Percentiles rank a stretch among this genome's conserved stretches.
Conservation (phyloP, 2,113 vertebrate genomes). For the Burhinus bistriatus region DNA sequence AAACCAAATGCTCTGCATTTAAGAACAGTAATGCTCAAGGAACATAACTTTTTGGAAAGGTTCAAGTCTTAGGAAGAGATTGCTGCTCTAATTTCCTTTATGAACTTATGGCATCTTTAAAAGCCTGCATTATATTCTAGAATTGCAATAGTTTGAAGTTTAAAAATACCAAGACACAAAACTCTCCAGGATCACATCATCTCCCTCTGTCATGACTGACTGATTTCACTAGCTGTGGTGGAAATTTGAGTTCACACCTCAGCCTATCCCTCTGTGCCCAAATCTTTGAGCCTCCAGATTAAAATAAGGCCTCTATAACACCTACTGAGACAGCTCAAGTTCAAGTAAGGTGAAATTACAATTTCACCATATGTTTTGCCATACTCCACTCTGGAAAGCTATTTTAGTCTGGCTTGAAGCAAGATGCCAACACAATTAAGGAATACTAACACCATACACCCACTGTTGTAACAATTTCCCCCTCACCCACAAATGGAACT, state of each 20-base stretch:
- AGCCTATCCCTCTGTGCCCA: not conserved
- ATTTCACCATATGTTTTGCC: constrained; percentile 39
- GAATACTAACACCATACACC: constrained; percentile 50
- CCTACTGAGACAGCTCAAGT: constrained; percentile 10
- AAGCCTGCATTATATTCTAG: not conserved
- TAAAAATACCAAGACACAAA: constrained; percentile 7
- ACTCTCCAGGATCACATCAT: not conserved
- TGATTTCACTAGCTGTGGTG: not conserved
- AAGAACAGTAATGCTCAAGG: not conserved
- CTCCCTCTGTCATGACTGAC: not conserved
- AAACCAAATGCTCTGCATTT: not conserved
- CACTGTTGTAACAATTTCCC: constrained; percentile 43
- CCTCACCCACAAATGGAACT: constrained; percentile 4
- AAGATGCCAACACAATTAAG: constrained; percentile 45
- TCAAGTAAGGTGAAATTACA: constrained; percentile 32
- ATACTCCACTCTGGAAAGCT: constrained; percentile 12
- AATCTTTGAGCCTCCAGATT: not conserved
- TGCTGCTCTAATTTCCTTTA: not conserved
- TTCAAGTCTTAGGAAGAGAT: not conserved
- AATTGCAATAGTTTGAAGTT: not conserved
- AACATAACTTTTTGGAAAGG: not conserved
- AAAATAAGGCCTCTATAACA: not conserved
- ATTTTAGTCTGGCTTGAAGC: constrained; percentile 40
- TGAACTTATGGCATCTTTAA: not conserved
- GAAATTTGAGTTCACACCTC: constrained; percentile 28